Percentiles rank a stretch among this genome's conserved stretches.
Evolutionary conservation across 2,888 invertebrate species (phyloP).

Genomic region (Euzetes globulus): DNA sequence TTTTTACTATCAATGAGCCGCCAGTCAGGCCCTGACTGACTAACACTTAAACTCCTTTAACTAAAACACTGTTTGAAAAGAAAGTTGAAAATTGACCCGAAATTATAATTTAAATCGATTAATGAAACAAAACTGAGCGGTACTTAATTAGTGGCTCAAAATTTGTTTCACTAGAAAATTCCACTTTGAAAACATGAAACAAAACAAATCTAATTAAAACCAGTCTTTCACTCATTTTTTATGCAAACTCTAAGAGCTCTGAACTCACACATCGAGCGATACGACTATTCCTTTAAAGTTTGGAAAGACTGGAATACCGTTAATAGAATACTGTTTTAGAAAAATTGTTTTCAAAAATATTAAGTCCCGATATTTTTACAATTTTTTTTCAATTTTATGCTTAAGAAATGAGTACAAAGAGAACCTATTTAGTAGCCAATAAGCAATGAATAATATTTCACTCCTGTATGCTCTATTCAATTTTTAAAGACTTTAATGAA

Average conservation of each 20-base stretch:
- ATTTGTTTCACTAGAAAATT: not conserved
- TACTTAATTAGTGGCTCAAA: not conserved
- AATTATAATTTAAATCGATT: not conserved
- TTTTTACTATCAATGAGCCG: not conserved
- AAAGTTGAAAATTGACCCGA: not conserved
- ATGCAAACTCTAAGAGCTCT: not conserved
- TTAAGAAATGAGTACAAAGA: too few species aligned
- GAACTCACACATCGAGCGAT: too few species aligned
- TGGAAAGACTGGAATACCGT: not conserved
- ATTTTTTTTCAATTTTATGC: too few species aligned
- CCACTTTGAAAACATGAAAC: not conserved
- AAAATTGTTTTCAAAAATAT: not conserved
- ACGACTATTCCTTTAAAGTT: not conserved
- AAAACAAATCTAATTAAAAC: not conserved
- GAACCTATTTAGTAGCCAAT: too few species aligned
- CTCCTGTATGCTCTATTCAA: too few species aligned
- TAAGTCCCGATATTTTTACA: not conserved
- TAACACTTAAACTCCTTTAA: not conserved
- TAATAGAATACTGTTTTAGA: too few species aligned
- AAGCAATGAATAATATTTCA: too few species aligned
- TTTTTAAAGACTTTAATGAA: too few species aligned
- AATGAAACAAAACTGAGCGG: not conserved
- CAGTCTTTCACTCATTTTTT: not conserved
- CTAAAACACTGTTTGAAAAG: not conserved
- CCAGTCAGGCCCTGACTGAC: slow-evolving; percentile 8